phyloP scores from a whole-genome alignment of 1,140 invertebrate species.

The Heliconius hermathena region DNA sequence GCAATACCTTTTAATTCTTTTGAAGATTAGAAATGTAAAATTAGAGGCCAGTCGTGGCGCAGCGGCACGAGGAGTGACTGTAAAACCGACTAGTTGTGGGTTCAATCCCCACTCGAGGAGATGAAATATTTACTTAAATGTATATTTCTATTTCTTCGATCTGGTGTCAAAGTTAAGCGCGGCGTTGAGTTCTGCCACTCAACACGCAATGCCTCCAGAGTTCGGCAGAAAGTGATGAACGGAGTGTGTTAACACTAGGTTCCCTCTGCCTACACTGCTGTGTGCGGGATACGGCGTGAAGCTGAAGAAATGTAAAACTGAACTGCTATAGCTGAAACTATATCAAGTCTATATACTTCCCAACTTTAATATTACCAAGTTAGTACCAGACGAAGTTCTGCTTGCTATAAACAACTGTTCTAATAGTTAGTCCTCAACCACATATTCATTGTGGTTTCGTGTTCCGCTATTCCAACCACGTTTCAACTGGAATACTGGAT shows the following conservation, averaged over 20 bases:
- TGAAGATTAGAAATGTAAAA: too few species aligned
- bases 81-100: too few species aligned
- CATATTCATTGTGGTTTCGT: conserved; percentile 4
- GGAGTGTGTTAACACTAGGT: background rate
- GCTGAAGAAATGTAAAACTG: background rate
- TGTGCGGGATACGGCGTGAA: too few species aligned
- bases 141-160: too few species aligned
- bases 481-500: background rate
- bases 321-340: background rate
- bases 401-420: background rate
- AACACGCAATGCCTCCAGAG: too few species aligned
- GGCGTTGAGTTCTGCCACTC: too few species aligned
- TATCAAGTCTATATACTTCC: background rate
- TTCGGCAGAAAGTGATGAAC: too few species aligned
- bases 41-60: background rate
- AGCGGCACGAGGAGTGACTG: too few species aligned
- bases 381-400: background rate
- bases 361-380: background rate
- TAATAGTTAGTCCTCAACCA: conserved; percentile 4
- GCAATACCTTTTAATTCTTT: too few species aligned
- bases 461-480: background rate
- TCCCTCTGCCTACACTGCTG: background rate
- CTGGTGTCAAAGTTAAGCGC: too few species aligned
- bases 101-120: too few species aligned
- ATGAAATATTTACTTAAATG: too few species aligned